phyloP scores from a whole-genome alignment of 2,888 invertebrate genomes.

The Parnassius apollo region DNA sequence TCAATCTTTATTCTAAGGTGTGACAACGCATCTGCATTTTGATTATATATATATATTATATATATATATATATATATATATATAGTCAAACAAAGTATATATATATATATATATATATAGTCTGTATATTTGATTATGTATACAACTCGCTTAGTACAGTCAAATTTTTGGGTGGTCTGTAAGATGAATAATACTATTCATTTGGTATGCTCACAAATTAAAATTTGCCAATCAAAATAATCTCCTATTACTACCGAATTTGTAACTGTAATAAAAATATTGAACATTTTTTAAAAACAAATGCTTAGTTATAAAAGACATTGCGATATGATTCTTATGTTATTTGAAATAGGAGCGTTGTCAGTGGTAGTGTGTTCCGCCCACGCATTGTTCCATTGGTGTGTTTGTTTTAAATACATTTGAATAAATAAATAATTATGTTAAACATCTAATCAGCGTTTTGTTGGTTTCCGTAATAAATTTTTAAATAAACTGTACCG shows the following conservation, averaged over 20 bases:
- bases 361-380: constrained; percentile 43
- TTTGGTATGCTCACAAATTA: neutral
- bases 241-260: constrained; percentile 20
- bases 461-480: constrained; percentile 26
- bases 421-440: constrained; percentile 71
- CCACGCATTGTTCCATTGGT: constrained; percentile 46
- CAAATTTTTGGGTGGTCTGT: constrained; percentile 4
- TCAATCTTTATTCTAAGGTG: too few relatives aligned
- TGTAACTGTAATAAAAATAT: constrained; percentile 20
- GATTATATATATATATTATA: too few relatives aligned
- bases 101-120: too few relatives aligned
- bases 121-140: too few relatives aligned
- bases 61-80: too few relatives aligned
- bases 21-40: too few relatives aligned
- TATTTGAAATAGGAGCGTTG: constrained; percentile 41
- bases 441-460: constrained; percentile 51
- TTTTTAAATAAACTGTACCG: constrained; percentile 18
- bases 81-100: too few relatives aligned
- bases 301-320: neutral
- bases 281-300: constrained; percentile 2
- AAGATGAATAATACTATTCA: neutral
- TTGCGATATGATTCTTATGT: constrained; percentile 23
- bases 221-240: neutral
- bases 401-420: constrained; percentile 54
- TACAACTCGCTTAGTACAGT: neutral